A percentile compares a stretch with the other conserved stretches of the same genome.
These are phyloP conservation scores for Melanerpes formicivorus DNA, from an alignment of 2,113 vertebrate genomes.

Conservation along the genomic window DNA sequence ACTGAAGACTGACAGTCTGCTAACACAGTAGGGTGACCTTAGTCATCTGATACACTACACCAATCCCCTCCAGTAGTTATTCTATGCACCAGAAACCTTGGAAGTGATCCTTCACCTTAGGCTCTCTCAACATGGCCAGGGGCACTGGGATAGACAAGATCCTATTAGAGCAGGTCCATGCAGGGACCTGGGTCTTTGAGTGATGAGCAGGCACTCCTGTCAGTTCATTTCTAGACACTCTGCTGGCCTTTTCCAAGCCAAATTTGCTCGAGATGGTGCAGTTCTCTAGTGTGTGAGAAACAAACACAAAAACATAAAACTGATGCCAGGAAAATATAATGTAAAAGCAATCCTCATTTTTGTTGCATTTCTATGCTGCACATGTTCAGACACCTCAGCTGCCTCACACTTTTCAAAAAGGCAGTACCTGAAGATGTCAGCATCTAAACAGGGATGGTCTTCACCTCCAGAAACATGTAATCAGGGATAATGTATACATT, in stretches of 20 bases:
- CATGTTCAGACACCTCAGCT: background rate
- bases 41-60: fast-evolving
- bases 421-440: background rate
- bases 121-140: background rate
- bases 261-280: background rate
- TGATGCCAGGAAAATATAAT: background rate
- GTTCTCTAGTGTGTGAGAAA: background rate
- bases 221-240: background rate
- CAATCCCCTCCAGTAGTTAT: background rate
- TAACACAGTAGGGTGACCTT: background rate
- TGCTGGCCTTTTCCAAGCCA: background rate
- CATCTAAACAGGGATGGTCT: background rate
- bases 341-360: background rate
- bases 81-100: background rate
- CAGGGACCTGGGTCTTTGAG: background rate
- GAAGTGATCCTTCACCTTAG: background rate
- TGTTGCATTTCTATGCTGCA: background rate
- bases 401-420: background rate
- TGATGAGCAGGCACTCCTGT: background rate
- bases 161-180: background rate
- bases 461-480: background rate
- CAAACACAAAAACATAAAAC: background rate
- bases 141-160: background rate
- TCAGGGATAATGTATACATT: background rate
- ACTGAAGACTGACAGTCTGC: background rate